Evolutionary conservation across 2,113 vertebrate species (phyloP).

Genomic region (Leucopsar rothschildi): DNA sequence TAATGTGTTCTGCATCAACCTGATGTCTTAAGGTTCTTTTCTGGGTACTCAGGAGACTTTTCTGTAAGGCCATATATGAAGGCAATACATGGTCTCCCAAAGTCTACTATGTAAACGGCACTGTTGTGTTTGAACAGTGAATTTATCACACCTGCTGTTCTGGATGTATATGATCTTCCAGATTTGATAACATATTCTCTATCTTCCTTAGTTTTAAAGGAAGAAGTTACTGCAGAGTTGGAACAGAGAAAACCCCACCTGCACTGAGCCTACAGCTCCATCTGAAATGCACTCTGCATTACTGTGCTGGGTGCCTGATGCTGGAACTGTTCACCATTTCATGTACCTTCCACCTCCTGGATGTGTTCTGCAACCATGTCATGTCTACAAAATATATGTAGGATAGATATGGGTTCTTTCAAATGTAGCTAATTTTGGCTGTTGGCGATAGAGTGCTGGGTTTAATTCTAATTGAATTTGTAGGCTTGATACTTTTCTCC

Average conservation of each 20-base stretch:
- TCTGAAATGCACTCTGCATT: neutral
- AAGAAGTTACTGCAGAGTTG: neutral
- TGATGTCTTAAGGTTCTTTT: neutral
- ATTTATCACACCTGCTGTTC: neutral
- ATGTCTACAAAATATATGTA: neutral
- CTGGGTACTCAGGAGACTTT: neutral
- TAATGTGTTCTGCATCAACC: neutral
- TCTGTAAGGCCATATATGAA: neutral
- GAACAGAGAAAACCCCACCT: neutral
- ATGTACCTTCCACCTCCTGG: neutral
- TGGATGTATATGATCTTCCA: neutral
- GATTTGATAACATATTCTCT: neutral
- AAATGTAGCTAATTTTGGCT: neutral
- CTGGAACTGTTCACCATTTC: neutral
- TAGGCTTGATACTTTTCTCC: neutral
- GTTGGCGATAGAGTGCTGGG: neutral
- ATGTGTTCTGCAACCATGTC: neutral
- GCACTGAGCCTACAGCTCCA: neutral
- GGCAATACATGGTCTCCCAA: neutral
- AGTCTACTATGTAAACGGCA: fast-evolving
- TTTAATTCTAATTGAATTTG: neutral
- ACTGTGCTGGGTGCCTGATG: neutral
- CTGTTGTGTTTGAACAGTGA: neutral
- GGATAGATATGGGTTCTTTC: neutral
- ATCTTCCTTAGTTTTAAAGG: neutral